These are phyloP conservation scores for Therioaphis trifolii DNA, from an alignment of 2,888 invertebrate genomes.

Conservation along the genomic window DNA sequence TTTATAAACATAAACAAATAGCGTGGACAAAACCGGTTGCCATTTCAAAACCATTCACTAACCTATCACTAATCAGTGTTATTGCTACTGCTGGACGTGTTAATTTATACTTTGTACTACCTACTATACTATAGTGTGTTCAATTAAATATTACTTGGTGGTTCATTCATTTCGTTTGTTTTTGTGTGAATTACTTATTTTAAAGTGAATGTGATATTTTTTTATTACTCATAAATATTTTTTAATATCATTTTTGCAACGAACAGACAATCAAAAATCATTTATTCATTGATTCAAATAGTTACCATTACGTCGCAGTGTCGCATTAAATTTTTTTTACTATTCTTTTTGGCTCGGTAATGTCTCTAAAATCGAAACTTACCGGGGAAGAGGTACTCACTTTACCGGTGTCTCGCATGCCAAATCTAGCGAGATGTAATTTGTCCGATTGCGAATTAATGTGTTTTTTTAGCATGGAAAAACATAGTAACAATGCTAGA, in stretches of 20 bases:
- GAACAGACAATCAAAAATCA: not conserved
- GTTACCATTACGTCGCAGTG: not conserved
- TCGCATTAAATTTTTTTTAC: not conserved
- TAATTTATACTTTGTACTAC: constrained; percentile 51
- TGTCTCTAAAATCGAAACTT: constrained; percentile 8
- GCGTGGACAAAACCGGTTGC: constrained; percentile 57
- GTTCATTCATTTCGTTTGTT: not conserved
- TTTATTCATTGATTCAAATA: not conserved
- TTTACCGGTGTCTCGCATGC: not conserved
- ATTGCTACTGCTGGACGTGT: constrained; percentile 41
- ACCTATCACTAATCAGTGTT: constrained; percentile 44
- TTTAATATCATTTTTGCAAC: not conserved
- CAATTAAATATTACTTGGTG: constrained; percentile 11
- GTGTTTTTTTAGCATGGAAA: constrained; percentile 53
- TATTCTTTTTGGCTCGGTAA: not conserved
- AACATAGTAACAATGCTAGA: constrained; percentile 47
- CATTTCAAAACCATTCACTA: constrained; percentile 51
- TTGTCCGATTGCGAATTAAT: constrained; percentile 51
- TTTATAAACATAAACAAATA: constrained; percentile 46
- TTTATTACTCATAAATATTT: not conserved
- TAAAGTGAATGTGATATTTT: not conserved
- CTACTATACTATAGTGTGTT: constrained; percentile 37
- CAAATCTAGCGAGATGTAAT: not conserved
- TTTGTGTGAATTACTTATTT: not conserved
- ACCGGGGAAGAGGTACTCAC: not conserved